Base-by-base conservation (phyloP, 2,113 vertebrate genomes). In the Oncorhynchus nerka region DNA sequence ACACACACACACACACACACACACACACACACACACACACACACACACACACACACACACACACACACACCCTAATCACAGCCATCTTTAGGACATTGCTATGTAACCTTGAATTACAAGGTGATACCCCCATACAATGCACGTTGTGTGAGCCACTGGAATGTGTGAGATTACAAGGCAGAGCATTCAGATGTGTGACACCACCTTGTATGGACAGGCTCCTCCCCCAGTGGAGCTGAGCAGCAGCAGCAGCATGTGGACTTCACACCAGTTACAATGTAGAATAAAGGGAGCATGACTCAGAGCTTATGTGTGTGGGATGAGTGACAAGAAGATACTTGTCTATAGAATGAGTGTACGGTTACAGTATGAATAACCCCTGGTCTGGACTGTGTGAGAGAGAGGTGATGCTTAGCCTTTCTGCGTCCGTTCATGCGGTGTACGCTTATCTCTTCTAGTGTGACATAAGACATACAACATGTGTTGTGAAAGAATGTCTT, bases 161-260 rank as follows among this genome's bases (percentile, higher is more conserved):
- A 74, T 68, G 68, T 70, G 34, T 73, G n/a, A 85, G 78, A 88
- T 88, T 39, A 90, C 74, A 86, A 80, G 74, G 65, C 19, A 77
- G 15, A 77, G 3, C 4, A 59, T 49, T 59, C 48, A 9, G 39
- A 49, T 30, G 49, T 28, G 45, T 30, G 70, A n/a, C 15, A 4
- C 24, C 70, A 57, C 13, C n/a, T 72, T 9, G 70, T 34, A 73
- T 62, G 30, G 75, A 71, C 57, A 7, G 8, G 13, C 34, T 30
- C n/a, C 28, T 24, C 75, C 34, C 30, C 22, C 22, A 30, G 45
- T 48, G 9, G 16, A 45, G 49, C 51, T 39, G 16, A 39, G 16
- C 26, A 79, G 22, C n/a, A 68, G 62, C 75, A 64, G 5, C 3
- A 4, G 71, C 73, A 5, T 7, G 13, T 16, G 28, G 19, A 73